Conservation (phyloP, 2,113 vertebrate species). For the Passer domesticus region DNA sequence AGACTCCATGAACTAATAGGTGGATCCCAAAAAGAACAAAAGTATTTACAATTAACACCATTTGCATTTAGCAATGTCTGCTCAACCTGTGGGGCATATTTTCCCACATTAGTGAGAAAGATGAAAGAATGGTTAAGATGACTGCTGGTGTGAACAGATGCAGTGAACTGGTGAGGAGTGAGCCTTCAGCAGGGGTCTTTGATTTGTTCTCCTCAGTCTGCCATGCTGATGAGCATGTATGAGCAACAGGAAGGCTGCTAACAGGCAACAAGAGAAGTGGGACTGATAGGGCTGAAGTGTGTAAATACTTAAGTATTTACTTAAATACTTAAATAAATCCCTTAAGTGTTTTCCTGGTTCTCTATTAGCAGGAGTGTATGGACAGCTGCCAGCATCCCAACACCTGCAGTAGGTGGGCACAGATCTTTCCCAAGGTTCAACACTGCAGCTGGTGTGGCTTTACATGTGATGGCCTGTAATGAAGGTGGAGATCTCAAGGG, state of each 20-base stretch:
- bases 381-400: background rate
- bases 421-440: background rate
- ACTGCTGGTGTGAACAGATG: background rate
- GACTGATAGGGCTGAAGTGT: background rate
- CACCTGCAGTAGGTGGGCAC: background rate
- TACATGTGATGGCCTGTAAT: background rate
- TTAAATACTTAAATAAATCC: background rate
- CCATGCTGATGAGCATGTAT: background rate
- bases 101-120: background rate
- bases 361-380: background rate
- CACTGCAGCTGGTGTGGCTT: background rate
- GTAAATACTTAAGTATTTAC: background rate
- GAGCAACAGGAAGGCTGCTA: background rate
- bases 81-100: background rate
- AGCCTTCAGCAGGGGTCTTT: background rate
- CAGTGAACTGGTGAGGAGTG: background rate
- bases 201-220: background rate
- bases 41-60: background rate
- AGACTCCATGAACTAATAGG: background rate
- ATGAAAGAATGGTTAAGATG: background rate
- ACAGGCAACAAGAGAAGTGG: background rate
- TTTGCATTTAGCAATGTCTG: background rate
- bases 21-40: background rate
- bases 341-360: background rate
- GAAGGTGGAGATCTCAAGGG: background rate